Percentiles rank a stretch among this genome's conserved stretches.
Evolutionary conservation across 2,113 vertebrate genomes (phyloP).

Genomic region (Morone saxatilis): DNA sequence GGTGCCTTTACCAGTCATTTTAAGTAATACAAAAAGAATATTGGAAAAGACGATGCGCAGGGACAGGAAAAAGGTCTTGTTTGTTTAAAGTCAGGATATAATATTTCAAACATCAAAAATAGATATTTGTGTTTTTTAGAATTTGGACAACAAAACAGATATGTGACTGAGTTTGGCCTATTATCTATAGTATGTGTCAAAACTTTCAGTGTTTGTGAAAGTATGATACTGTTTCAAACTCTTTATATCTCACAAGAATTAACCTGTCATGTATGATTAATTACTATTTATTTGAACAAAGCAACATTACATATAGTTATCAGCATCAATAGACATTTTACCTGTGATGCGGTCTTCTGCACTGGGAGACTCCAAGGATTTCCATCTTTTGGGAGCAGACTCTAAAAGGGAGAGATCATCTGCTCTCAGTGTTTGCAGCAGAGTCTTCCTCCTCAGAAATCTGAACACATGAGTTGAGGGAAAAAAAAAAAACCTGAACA

Average conservation of each 20-base stretch:
- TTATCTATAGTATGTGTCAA: no score
- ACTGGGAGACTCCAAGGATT: slow-evolving; percentile 74
- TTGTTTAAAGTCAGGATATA: not conserved
- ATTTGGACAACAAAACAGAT: no score
- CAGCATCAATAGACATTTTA: slow-evolving; percentile 59
- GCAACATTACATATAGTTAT: not conserved
- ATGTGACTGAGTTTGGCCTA: no score
- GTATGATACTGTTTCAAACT: not conserved
- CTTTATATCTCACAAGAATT: not conserved
- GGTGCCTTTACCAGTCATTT: no score
- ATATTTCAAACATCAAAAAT: no score
- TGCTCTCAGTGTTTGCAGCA: slow-evolving; percentile 81
- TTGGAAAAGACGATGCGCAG: not conserved
- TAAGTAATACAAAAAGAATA: no score
- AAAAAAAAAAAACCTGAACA: not conserved
- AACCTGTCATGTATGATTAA: not conserved
- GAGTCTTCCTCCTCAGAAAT: slow-evolving; percentile 85
- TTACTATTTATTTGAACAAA: not conserved
- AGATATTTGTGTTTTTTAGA: no score
- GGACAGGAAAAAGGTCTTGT: not conserved
- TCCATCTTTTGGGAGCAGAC: slow-evolving; percentile 86
- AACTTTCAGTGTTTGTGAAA: no score
- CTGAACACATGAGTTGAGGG: slow-evolving; percentile 76
- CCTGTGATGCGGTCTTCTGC: slow-evolving; percentile 83
- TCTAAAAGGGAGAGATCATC: slow-evolving; percentile 82